phyloP scores from a whole-genome alignment of 2,113 vertebrate species.

The Cathartes aura region DNA sequence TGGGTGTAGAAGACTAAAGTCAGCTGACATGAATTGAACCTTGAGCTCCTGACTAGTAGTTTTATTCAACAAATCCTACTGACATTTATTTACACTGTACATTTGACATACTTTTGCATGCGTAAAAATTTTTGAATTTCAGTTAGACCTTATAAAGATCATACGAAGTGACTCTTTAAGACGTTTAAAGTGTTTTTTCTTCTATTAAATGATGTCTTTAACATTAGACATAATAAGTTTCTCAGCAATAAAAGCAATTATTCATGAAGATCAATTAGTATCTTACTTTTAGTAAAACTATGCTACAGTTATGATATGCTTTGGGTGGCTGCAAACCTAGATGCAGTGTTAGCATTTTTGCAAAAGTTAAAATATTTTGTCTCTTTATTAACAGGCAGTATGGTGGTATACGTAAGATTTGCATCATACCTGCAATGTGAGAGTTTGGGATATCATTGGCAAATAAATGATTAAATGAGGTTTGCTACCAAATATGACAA shows the following conservation, averaged over 20 bases:
- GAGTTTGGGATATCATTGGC: background rate
- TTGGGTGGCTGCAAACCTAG: background rate
- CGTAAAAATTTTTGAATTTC: background rate
- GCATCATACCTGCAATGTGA: background rate
- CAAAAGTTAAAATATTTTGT: background rate
- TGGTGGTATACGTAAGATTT: background rate
- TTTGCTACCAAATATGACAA: background rate
- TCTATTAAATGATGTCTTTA: background rate
- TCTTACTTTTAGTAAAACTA: background rate
- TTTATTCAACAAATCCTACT: background rate
- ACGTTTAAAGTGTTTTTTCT: background rate
- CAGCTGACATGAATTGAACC: background rate
- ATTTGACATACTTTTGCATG: accelerated
- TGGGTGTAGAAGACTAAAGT: background rate
- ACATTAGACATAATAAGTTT: background rate
- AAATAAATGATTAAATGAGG: background rate
- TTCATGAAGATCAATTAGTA: background rate
- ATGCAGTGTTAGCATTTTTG: background rate
- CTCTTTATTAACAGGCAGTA: background rate
- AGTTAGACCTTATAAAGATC: background rate
- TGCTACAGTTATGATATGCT: background rate
- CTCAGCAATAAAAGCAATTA: background rate
- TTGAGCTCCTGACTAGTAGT: background rate
- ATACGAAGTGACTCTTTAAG: background rate
- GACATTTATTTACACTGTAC: background rate